A percentile compares a stretch with the other conserved stretches of the same genome.
Evolutionary conservation across 1,140 invertebrate species (phyloP).

Genomic region (Bombus pascuorum): DNA sequence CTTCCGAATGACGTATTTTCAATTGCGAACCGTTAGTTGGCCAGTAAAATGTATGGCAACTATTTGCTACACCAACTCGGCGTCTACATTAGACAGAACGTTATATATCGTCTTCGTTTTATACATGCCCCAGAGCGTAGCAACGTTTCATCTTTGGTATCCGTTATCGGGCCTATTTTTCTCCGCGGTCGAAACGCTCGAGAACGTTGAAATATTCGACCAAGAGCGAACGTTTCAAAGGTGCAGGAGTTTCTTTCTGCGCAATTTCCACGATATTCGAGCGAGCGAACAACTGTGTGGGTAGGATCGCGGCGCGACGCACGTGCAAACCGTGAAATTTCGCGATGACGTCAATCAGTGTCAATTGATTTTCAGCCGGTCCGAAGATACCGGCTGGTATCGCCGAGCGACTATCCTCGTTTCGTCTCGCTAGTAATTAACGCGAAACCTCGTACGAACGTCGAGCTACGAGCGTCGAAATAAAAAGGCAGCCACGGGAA

Average conservation of each 20-base stretch:
- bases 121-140: neutral
- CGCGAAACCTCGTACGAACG: neutral
- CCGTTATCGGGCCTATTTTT: neutral
- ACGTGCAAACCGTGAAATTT: constrained; percentile 31
- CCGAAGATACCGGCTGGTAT: neutral
- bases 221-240: no score
- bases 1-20: neutral
- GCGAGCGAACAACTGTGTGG: neutral
- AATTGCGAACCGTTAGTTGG: no score
- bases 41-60: no score
- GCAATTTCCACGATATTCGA: neutral
- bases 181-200: no score
- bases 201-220: neutral
- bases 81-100: neutral
- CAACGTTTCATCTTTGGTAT: neutral
- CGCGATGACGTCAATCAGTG: constrained; percentile 42
- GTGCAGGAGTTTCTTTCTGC: neutral
- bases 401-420: neutral
- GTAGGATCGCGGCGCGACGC: neutral
- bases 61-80: neutral
- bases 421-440: neutral
- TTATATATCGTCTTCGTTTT: neutral
- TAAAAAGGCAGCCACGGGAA: no score
- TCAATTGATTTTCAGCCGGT: constrained; percentile 22
- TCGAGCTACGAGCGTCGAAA: no score